A percentile compares a stretch with the other conserved stretches of the same genome.
These are phyloP conservation scores for Thripadectes ignobilis DNA, from an alignment of 2,797 vertebrate species.

Conservation along the genomic window DNA sequence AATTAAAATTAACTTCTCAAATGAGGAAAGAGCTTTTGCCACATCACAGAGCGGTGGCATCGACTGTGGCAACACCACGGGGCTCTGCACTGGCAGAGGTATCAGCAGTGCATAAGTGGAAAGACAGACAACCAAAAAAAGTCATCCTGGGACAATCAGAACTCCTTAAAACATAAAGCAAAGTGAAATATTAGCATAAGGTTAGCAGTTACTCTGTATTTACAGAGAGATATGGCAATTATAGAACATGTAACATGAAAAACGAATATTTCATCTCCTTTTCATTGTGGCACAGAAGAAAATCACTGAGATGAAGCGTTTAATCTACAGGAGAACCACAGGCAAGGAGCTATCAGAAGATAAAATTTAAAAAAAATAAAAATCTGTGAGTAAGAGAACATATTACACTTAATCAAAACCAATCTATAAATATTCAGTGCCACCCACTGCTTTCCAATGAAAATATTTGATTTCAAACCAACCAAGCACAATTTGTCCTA, in stretches of 20 bases:
- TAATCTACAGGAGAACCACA: not conserved
- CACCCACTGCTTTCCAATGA: not conserved
- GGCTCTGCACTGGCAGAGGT: no score
- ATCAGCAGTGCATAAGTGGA: fast-evolving
- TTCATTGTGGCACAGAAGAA: not conserved
- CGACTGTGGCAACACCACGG: fast-evolving
- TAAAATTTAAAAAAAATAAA: not conserved
- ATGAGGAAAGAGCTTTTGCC: not conserved
- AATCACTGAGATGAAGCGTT: not conserved
- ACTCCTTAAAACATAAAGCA: not conserved
- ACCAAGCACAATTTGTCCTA: not conserved
- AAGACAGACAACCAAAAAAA: not conserved
- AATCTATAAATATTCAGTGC: not conserved
- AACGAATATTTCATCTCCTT: fast-evolving
- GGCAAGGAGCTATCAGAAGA: not conserved
- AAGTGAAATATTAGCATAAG: not conserved
- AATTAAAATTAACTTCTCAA: not conserved
- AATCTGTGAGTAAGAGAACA: not conserved
- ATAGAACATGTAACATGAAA: fast-evolving
- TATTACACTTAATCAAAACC: not conserved
- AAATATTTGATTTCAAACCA: not conserved
- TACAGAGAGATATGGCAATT: not conserved
- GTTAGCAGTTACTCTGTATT: not conserved
- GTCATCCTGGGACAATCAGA: not conserved
- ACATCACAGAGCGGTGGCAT: fast-evolving